phyloP scores from a whole-genome alignment of 2,888 invertebrate genomes.

The Lasioglossum vierecki region DNA sequence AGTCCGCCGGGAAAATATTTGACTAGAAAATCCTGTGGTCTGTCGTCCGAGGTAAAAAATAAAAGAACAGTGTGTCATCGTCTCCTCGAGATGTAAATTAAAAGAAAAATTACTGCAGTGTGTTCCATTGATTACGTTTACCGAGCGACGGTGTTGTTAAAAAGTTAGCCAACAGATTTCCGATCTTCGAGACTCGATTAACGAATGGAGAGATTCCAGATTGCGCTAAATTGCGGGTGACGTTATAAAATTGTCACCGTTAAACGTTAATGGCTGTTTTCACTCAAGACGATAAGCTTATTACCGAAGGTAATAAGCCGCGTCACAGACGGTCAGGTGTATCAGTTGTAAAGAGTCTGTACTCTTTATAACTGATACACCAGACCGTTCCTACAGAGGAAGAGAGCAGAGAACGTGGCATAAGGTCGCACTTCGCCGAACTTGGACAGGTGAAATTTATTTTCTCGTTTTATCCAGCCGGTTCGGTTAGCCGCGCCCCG shows the following conservation, averaged over 20 bases:
- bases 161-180: too few species aligned
- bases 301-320: not conserved
- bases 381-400: not conserved
- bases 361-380: too few species aligned
- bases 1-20: not conserved
- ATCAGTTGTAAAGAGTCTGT: not conserved
- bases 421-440: not conserved
- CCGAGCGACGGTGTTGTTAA: too few species aligned
- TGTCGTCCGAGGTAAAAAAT: too few species aligned
- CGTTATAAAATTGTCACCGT: not conserved
- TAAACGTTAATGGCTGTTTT: not conserved
- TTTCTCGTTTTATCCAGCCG: conserved; percentile 28
- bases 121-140: too few species aligned
- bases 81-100: not conserved
- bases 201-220: too few species aligned
- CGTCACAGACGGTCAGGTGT: not conserved
- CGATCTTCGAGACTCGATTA: too few species aligned
- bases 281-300: not conserved
- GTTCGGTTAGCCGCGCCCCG: conserved; percentile 29
- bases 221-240: too few species aligned
- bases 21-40: not conserved
- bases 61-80: too few species aligned
- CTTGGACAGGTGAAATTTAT: conserved; percentile 25
- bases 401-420: not conserved
- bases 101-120: too few species aligned